A percentile compares a stretch with the other conserved stretches of the same genome.
phyloP scores from a whole-genome alignment of 2,797 vertebrate species.

The Rhinatrema bivittatum region DNA sequence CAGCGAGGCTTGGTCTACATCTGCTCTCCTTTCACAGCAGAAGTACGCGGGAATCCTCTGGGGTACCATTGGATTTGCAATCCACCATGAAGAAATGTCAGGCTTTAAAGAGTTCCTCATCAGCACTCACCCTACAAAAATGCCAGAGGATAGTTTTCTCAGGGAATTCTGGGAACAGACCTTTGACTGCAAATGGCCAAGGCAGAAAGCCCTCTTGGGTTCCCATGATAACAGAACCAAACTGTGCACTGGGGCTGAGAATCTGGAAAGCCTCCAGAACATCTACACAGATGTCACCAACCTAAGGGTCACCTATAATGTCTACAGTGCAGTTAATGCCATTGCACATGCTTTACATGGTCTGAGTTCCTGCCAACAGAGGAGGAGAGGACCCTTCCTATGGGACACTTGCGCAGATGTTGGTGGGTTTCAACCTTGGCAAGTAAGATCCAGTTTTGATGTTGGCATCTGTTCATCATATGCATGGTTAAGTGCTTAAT shows the following conservation, averaged over 20 bases:
- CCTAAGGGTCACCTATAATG: not conserved
- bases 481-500: no score
- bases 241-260: not conserved
- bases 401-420: not conserved
- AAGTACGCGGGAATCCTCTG: no score
- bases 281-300: not conserved
- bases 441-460: no score
- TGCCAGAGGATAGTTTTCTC: slow-evolving; percentile 5
- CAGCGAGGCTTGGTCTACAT: not conserved
- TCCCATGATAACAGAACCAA: not conserved
- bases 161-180: slow-evolving; percentile 7
- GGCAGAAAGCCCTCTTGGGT: not conserved
- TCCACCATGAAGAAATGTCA: no score
- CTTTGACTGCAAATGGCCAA: slow-evolving; percentile 6
- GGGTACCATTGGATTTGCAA: no score
- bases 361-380: not conserved
- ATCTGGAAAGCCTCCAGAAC: not conserved
- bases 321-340: not conserved
- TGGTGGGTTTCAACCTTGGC: no score
- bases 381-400: not conserved
- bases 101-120: not conserved
- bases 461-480: no score
- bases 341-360: not conserved
- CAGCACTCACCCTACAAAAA: not conserved
- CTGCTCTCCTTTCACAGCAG: not conserved